Base-by-base conservation (phyloP, 2,797 vertebrate genomes). In the Amblyopsis hoosieri region DNA sequence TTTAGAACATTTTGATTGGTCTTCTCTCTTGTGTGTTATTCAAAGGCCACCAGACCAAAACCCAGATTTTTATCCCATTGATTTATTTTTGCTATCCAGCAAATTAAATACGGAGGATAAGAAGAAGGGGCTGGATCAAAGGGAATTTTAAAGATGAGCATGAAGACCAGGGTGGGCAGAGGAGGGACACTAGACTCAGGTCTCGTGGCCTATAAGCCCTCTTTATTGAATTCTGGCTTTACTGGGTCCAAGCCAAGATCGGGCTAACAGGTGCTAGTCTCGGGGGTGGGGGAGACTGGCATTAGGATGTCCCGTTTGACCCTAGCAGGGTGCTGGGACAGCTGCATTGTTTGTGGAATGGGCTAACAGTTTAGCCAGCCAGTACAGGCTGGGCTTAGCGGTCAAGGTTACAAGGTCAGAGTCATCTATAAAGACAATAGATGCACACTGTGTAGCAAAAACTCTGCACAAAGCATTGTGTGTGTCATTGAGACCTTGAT, bases 211-310 rank as follows among this genome's bases (percentile, higher is more conserved):
- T 23, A 63, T 86, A 87, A 87, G 82, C 76, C 84, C 64, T 52
- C 69, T 82, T 91, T 88, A 90, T 90, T 91, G 85, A 90, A 90
- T 87, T 85, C 75, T 82, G 63, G 86, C 81, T 89, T 87, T 85
- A 85, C 69, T 84, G 88, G 82, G 77, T 61, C 78, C 60, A 5
- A 69, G 71, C 74, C 87, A 83, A 86, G 81, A 86, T 68, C 0
- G 68, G 75, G 64, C 71, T 60, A 80, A 91, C 90, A 91, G 89
- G 87, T 90, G 89, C 67, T 75, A 19, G 82, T 70, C 79, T 87
- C 69, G 1, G 72, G 66, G 55, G 73, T 87, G 67, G 1, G 72
- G 64, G 55, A 73, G 74, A 66, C 46, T 56, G 79, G 66, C 77
- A 75, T 83, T 77, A 89, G 80, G 86, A 89, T 87, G 84, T 85